Conservation (phyloP, 2,888 invertebrate genomes). For the Plemyria rubiginata region DNA sequence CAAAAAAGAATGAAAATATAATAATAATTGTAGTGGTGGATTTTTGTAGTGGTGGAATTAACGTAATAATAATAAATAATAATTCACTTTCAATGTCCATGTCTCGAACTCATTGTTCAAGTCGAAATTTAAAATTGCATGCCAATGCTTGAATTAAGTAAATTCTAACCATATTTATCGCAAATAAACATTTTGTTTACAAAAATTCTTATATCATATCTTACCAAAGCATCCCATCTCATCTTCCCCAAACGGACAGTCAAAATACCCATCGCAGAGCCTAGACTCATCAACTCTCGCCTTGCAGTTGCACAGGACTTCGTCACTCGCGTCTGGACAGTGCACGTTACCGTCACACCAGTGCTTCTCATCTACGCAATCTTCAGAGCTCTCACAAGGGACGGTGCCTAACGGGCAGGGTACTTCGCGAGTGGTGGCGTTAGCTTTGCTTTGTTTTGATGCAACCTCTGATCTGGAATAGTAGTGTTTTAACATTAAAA, state of each 20-base stretch:
- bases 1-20: too few relatives aligned
- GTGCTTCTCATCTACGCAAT: conserved; percentile 82
- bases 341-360: conserved; percentile 91
- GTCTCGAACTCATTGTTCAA: too few relatives aligned
- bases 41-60: too few relatives aligned
- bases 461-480: conserved; percentile 47
- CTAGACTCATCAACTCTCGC: conserved; percentile 87
- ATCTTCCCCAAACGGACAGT: conserved; percentile 93
- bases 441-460: conserved; percentile 40
- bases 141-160: too few relatives aligned
- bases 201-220: conserved; percentile 11
- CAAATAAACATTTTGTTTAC: too few relatives aligned
- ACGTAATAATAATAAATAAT: too few relatives aligned
- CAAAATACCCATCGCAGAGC: conserved; percentile 92
- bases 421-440: conserved; percentile 52
- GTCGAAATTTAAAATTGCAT: too few relatives aligned
- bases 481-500: too few relatives aligned
- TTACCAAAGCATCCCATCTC: conserved; percentile 92
- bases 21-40: too few relatives aligned
- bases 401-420: conserved; percentile 61
- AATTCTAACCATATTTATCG: too few relatives aligned
- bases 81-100: too few relatives aligned
- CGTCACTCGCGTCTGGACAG: conserved; percentile 92
- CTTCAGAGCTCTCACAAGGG: conserved; percentile 62
- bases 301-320: conserved; percentile 89